These are phyloP conservation scores for Myotis davidii DNA, from an alignment of 2,113 vertebrate species.

Conservation along the genomic window DNA sequence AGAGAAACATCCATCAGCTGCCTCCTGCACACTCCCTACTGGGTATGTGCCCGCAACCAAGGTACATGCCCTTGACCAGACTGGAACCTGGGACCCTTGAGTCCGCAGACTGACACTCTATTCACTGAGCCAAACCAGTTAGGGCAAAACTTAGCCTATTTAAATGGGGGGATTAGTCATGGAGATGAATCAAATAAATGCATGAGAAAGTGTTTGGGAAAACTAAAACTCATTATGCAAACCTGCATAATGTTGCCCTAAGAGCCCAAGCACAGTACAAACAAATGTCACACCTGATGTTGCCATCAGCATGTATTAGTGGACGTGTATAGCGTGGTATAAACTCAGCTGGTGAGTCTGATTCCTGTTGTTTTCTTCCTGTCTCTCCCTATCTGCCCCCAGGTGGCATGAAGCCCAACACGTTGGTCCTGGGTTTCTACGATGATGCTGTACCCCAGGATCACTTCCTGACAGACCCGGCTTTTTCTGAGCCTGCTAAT, in stretches of 20 bases:
- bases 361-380: not conserved
- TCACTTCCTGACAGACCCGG: constrained; percentile 91
- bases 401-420: constrained; percentile 98
- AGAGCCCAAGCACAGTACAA: not conserved
- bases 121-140: too few species aligned
- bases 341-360: not conserved
- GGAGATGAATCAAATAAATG: constrained; percentile 29
- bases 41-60: too few species aligned
- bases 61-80: too few species aligned
- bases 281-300: not conserved
- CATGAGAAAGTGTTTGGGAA: constrained; percentile 27
- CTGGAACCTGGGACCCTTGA: too few species aligned
- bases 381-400: not conserved
- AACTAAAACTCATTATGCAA: constrained; percentile 46
- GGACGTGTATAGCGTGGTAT: not conserved
- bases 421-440: constrained; percentile 92
- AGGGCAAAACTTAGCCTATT: not conserved
- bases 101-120: too few species aligned
- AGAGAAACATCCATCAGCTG: too few species aligned
- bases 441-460: constrained; percentile 91
- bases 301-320: not conserved
- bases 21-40: too few species aligned
- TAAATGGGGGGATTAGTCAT: constrained; percentile 8
- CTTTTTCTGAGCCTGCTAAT: constrained; percentile 84
- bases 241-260: not conserved